Conservation (phyloP, 2,888 invertebrate genomes). For the Drosophila subquinaria region DNA sequence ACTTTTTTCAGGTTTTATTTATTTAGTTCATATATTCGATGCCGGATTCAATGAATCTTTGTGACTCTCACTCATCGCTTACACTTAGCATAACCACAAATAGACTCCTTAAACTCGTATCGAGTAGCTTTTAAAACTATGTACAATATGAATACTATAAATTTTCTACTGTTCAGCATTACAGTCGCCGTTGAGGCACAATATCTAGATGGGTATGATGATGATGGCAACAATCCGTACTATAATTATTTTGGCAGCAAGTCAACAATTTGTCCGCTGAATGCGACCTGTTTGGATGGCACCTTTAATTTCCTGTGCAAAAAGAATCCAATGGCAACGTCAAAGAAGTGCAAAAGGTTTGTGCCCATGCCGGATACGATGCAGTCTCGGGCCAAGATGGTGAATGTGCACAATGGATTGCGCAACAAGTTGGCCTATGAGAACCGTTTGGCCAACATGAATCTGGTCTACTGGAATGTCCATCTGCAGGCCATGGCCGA, state of each 20-base stretch:
- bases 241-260: constrained; percentile 48
- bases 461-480: constrained; percentile 57
- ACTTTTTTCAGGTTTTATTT: too few species aligned
- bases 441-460: constrained; percentile 42
- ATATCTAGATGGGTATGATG: accelerated
- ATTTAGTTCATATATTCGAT: too few species aligned
- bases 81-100: neutral
- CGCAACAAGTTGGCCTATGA: constrained; percentile 50
- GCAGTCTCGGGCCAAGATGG: constrained; percentile 6
- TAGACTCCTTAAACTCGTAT: neutral
- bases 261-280: constrained; percentile 25
- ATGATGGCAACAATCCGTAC: constrained; percentile 31
- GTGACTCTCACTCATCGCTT: neutral
- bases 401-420: constrained; percentile 51
- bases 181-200: neutral
- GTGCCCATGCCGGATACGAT: neutral
- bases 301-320: constrained; percentile 42
- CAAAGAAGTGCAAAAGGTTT: constrained; percentile 34
- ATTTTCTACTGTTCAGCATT: neutral
- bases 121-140: neutral
- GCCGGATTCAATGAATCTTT: too few species aligned
- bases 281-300: constrained; percentile 34
- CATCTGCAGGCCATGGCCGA: constrained; percentile 55
- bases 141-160: constrained; percentile 12
- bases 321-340: neutral